A percentile compares a stretch with the other conserved stretches of the same genome.
phyloP scores from a whole-genome alignment of 2,113 vertebrate species.

The Eidolon helvum region DNA sequence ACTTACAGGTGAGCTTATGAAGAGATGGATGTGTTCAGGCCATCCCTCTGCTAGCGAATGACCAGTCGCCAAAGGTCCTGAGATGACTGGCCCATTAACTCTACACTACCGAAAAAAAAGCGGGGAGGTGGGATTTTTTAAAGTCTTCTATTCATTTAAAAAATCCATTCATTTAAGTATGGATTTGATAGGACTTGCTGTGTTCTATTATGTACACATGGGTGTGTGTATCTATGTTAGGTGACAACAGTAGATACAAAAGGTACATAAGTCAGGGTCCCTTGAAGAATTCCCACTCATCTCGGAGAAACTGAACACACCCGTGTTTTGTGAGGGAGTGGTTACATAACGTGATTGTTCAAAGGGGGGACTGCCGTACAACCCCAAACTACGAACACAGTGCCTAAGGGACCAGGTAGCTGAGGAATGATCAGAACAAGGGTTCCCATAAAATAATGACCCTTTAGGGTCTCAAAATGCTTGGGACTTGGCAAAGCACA shows the following conservation, averaged over 20 bases:
- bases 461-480: background rate
- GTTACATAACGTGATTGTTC: background rate
- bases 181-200: background rate
- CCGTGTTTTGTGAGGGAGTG: background rate
- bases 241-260: background rate
- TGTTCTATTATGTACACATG: background rate
- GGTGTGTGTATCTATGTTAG: background rate
- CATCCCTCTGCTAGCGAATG: background rate
- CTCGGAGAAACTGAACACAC: background rate
- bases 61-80: background rate
- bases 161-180: background rate
- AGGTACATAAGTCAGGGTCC: background rate
- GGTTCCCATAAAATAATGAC: background rate
- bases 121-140: background rate
- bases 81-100: background rate
- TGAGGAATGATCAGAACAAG: background rate
- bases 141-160: background rate
- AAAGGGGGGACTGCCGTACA: background rate
- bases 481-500: background rate
- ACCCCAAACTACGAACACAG: background rate
- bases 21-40: background rate
- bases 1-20: background rate
- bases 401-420: background rate
- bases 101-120: rapidly evolving
- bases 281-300: background rate